Conservation (phyloP, 2,888 invertebrate genomes). For the Oasisia sp. region DNA sequence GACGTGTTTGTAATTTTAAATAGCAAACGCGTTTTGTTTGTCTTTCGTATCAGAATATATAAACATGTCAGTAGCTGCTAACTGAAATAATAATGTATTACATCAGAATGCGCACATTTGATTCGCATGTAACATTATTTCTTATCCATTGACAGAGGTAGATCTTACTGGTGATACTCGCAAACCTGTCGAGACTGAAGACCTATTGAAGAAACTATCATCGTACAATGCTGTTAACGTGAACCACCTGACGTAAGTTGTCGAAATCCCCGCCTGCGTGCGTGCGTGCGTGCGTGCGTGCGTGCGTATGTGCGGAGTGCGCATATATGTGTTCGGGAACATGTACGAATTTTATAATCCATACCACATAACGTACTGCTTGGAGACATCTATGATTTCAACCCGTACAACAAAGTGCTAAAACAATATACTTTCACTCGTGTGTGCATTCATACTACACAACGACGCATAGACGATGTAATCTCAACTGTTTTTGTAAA, state of each 20-base stretch:
- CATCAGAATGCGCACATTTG: not conserved
- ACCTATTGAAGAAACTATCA: not conserved
- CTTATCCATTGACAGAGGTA: not conserved
- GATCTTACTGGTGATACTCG: not conserved
- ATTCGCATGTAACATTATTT: not conserved
- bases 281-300: no score
- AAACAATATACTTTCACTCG: not conserved
- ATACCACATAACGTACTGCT: no score
- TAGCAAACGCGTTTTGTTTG: no score
- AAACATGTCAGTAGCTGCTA: no score
- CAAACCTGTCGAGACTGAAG: not conserved
- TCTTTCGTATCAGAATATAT: no score
- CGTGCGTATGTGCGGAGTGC: no score
- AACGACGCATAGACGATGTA: not conserved
- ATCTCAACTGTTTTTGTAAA: not conserved
- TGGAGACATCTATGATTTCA: no score
- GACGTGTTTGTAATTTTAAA: no score
- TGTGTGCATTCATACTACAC: not conserved
- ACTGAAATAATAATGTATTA: not conserved
- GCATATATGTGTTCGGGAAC: no score
- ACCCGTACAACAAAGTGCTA: not conserved
- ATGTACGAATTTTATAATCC: no score
- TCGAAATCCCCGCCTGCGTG: not conserved
- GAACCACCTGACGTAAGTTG: not conserved
- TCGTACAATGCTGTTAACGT: not conserved